Evolutionary conservation across 2,888 invertebrate genomes (phyloP).

Genomic region (Standfussiana lucernea): DNA sequence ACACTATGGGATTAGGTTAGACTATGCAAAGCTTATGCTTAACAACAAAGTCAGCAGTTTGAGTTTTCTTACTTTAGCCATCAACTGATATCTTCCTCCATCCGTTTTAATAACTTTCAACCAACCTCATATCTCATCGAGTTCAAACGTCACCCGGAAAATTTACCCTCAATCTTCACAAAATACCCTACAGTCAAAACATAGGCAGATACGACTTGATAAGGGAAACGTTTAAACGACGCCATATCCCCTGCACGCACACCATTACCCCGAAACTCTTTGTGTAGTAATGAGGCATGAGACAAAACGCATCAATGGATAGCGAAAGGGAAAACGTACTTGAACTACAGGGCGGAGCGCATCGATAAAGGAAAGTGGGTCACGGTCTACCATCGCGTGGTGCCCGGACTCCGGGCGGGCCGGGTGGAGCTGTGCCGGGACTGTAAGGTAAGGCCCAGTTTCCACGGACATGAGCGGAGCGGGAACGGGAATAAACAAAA

Average conservation of each 20-base stretch:
- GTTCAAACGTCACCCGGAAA: constrained; percentile 26
- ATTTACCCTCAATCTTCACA: constrained; percentile 33
- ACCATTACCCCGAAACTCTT: constrained; percentile 45
- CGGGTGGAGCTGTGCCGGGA: constrained; percentile 58
- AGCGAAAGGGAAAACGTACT: constrained; percentile 82
- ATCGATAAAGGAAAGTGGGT: constrained; percentile 85
- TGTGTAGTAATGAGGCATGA: constrained; percentile 56
- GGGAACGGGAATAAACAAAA: not conserved
- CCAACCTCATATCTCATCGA: not conserved
- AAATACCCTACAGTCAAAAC: constrained; percentile 7
- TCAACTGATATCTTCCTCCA: not conserved
- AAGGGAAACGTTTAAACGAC: constrained; percentile 37
- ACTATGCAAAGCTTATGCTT: not conserved
- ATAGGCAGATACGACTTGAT: constrained; percentile 10
- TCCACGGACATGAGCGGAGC: not conserved
- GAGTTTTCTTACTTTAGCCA: not conserved
- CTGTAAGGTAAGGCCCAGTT: constrained; percentile 6
- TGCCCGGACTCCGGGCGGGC: constrained; percentile 65
- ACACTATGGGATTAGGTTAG: not conserved
- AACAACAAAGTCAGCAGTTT: not conserved
- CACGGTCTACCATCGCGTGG: constrained; percentile 79
- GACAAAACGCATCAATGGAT: constrained; percentile 76
- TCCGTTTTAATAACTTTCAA: constrained; percentile 2
- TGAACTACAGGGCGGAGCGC: constrained; percentile 79
- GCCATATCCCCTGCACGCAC: constrained; percentile 40